phyloP scores from a whole-genome alignment of 1,140 invertebrate genomes.

The Drosophila kurseongensis region DNA sequence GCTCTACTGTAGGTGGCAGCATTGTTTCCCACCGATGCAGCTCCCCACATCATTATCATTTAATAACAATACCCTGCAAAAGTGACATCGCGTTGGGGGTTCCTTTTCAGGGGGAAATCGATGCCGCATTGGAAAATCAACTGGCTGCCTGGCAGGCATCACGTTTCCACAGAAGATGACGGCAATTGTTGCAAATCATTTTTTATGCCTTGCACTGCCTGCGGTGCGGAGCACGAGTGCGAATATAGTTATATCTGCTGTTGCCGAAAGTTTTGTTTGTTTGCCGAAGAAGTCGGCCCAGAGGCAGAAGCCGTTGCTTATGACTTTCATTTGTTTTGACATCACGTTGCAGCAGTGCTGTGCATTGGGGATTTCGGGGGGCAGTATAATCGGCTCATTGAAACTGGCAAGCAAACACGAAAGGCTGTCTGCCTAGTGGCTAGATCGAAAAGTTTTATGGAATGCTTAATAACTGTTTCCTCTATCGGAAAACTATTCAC shows the following conservation, averaged over 20 bases:
- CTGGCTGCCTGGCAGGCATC: slow-evolving; percentile 63
- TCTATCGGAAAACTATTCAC: slow-evolving; percentile 4
- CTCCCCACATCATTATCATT: slow-evolving; percentile 13
- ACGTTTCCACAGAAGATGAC: slow-evolving; percentile 72
- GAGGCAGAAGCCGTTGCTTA: slow-evolving; percentile 51
- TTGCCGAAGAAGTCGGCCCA: slow-evolving; percentile 54
- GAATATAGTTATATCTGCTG: slow-evolving; percentile 52
- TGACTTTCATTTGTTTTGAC: slow-evolving; percentile 82
- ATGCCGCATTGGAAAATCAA: slow-evolving; percentile 65
- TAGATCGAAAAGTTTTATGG: slow-evolving; percentile 30
- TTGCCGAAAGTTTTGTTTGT: slow-evolving; percentile 76
- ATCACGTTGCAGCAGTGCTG: slow-evolving; percentile 68
- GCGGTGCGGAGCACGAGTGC: slow-evolving; percentile 37
- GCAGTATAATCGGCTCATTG: slow-evolving; percentile 48
- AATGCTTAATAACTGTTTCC: background rate
- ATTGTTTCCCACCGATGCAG: slow-evolving; percentile 25
- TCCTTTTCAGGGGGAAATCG: slow-evolving; percentile 48
- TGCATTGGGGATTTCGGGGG: background rate
- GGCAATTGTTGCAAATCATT: slow-evolving; percentile 83
- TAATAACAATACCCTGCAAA: background rate
- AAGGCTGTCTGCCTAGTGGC: slow-evolving; percentile 8
- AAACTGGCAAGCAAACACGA: slow-evolving; percentile 1
- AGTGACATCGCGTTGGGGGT: slow-evolving; percentile 25
- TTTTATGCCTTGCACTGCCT: slow-evolving; percentile 70
- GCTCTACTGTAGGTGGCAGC: background rate